Evolutionary conservation across 2,888 invertebrate genomes (phyloP).

Genomic region (Hartigia nigra): DNA sequence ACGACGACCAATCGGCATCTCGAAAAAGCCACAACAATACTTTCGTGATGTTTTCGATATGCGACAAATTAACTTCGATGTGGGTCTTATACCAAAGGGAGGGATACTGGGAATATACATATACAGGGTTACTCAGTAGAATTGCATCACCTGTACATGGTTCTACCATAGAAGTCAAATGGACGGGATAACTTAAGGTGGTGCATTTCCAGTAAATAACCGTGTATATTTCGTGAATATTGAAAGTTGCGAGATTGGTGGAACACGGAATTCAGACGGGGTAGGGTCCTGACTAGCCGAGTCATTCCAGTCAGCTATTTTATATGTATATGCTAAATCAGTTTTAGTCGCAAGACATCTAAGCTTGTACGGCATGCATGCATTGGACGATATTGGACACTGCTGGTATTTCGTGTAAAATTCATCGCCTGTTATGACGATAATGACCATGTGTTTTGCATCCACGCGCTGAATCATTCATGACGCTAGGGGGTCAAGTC

Average conservation of each 20-base stretch:
- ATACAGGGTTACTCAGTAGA: no score
- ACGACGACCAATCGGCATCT: neutral
- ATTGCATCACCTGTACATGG: no score
- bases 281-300: neutral
- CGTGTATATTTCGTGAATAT: neutral
- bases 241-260: neutral
- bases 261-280: neutral
- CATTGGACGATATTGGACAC: neutral
- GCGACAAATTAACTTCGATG: no score
- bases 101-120: no score
- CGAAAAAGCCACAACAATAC: neutral
- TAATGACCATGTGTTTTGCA: constrained; percentile 39
- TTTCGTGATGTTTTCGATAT: neutral
- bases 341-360: neutral
- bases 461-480: constrained; percentile 46
- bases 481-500: constrained; percentile 36
- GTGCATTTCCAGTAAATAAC: no score
- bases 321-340: neutral
- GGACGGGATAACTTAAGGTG: no score
- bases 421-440: constrained; percentile 44
- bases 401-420: constrained; percentile 31
- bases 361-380: neutral
- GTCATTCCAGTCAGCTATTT: neutral
- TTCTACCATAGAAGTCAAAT: no score
- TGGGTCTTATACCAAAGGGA: neutral